Base-by-base conservation (phyloP, 53 echinoderm and acorn worm genomes). In the Echinometra lucunter region DNA sequence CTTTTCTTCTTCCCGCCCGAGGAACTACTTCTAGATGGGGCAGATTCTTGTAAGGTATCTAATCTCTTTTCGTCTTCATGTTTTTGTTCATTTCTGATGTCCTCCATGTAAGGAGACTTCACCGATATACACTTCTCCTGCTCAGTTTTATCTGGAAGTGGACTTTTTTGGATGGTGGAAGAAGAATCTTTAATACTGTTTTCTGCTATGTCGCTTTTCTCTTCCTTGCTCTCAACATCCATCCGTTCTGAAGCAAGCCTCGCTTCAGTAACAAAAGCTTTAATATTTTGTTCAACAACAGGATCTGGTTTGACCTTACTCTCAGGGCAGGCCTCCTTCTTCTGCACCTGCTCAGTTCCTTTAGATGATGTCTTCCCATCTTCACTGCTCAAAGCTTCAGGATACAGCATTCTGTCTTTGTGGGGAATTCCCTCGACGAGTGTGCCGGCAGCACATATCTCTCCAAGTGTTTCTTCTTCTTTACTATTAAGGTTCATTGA, bases 1-100 rank as follows among this genome's bases (percentile, higher is more conserved):
- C 85, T 85, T 85, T 85, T 85, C 49, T 85, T 49, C 45, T 85
- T 78, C 42, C 78, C 85, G 4, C 85, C 85, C 2, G 49, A 27
- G 17, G 23, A 40, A 47, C 85, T 85, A 11, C 30, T 85, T 25
- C 2, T 28, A 85, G 85, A 49, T 47, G 85, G 47, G 85, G 28
- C 21, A 85, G 47, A 85, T 85, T 85, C 49, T 49, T 27, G 47
- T 47, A 49, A 49, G 49, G 85, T 49, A 85, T 85, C 49, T 28
- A 30, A 28, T 25, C 18, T 18, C 25, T 49, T 47, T 28, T 49
- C 13, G 49, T 49, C 49, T n/a, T 85, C 85, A 47, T 49, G 47
- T 47, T 44, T 30, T 10, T n/a, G 27, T 4, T 19, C 37, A 49
- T 45, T 85, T n/a, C 49, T 85, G n/a, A 49, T 47, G 42, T 78